These are phyloP conservation scores for Tetanocera ferruginea DNA, from an alignment of 2,888 invertebrate species.

Conservation along the genomic window DNA sequence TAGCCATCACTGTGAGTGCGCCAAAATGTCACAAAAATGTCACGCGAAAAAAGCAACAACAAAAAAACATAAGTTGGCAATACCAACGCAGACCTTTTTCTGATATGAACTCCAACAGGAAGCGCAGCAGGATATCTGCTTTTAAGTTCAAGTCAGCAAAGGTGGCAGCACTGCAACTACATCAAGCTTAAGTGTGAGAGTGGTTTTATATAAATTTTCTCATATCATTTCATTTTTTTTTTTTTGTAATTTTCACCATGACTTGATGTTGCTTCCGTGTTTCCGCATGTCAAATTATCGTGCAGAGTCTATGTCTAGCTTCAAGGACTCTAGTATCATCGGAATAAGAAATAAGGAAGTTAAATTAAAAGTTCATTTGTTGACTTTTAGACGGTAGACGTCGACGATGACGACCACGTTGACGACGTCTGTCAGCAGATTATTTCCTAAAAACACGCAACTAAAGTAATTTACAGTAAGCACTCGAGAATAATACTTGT, in stretches of 20 bases:
- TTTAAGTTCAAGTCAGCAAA: too few species aligned
- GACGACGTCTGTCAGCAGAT: neutral
- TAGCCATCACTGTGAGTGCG: too few species aligned
- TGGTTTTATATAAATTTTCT: too few species aligned
- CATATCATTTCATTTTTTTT: neutral
- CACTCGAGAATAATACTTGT: neutral
- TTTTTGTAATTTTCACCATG: neutral
- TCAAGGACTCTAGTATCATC: slow-evolving; percentile 13
- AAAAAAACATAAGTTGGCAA: too few species aligned
- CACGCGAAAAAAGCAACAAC: too few species aligned
- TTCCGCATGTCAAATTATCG: neutral
- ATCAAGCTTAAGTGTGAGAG: neutral
- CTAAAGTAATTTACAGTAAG: neutral
- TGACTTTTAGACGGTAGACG: neutral
- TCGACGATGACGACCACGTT: neutral
- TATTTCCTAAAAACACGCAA: slow-evolving; percentile 26
- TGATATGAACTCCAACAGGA: too few species aligned
- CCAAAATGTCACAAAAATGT: too few species aligned
- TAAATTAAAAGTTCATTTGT: slow-evolving; percentile 32
- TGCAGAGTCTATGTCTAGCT: slow-evolving; percentile 12
- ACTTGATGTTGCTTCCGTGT: neutral
- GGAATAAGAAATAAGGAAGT: neutral
- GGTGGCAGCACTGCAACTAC: too few species aligned
- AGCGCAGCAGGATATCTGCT: too few species aligned
- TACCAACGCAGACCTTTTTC: too few species aligned